Percentiles rank a stretch among this genome's conserved stretches.
Evolutionary conservation across 2,888 invertebrate genomes (phyloP).

Genomic region (Protophormia terraenovae): DNA sequence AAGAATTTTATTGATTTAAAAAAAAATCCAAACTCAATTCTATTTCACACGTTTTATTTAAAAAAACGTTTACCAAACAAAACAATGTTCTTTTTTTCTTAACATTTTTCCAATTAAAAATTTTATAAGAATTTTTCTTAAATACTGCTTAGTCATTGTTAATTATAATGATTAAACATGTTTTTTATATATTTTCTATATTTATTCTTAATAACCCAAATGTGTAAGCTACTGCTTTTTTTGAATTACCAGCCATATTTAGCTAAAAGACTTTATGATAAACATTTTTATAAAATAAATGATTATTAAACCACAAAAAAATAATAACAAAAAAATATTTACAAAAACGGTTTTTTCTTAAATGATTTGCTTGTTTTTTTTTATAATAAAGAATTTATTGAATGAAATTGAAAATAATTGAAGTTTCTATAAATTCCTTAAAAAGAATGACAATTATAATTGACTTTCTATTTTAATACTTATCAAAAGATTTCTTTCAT

Average conservation of each 20-base stretch:
- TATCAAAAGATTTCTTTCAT: too few species aligned
- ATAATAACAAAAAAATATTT: conserved; percentile 17
- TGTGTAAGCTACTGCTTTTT: conserved; percentile 37
- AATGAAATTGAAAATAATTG: conserved; percentile 17
- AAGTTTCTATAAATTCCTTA: conserved; percentile 13
- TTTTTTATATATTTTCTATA: conserved; percentile 11
- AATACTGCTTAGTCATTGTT: conserved; percentile 55
- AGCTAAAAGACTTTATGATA: conserved; percentile 15
- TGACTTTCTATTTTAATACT: conserved; percentile 52
- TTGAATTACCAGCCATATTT: not conserved
- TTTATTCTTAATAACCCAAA: conserved; percentile 12
- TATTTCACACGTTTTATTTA: conserved; percentile 47
- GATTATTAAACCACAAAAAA: conserved; percentile 29
- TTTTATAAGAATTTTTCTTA: not conserved
- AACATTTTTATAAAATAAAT: conserved; percentile 9
- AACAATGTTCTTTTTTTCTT: not conserved
- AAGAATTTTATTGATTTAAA: not conserved
- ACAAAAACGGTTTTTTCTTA: conserved; percentile 14
- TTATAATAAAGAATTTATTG: too few species aligned
- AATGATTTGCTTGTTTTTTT: conserved; percentile 17
- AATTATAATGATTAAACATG: conserved; percentile 64
- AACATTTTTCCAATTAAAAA: not conserved
- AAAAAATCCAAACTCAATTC: not conserved
- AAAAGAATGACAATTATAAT: conserved; percentile 18
- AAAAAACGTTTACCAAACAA: not conserved